Evolutionary conservation across 2,797 vertebrate species (phyloP), one percentile per base, ranked within the genome.

Genomic region (Chelonia mydas): DNA sequence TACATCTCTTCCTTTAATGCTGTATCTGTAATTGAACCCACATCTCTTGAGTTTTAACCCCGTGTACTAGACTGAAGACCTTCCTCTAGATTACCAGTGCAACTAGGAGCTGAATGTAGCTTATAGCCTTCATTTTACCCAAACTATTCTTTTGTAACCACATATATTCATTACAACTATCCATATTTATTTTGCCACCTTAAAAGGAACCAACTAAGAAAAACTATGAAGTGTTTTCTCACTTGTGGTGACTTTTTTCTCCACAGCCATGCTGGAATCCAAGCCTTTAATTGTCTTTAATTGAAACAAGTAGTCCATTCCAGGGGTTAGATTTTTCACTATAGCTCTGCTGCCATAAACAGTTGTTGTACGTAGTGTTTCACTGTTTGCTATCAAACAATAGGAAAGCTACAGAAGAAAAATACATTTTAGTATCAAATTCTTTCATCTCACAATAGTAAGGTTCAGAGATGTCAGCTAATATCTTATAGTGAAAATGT

Each of bases 211-310:
- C 61, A 77, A 77, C 83, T 47, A 89, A 84, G 19, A 68, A 21
- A 95, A 80, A 17, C 61, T 45, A 87, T 61, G 59, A 88, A 2
- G 10, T 79, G 82, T 86, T 90, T 95, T 17, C 99, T 99, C 99
- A 99, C 99, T 98, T 98, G 98, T 99, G 86, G 95, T 98, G 89
- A 98, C 98, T 92, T 97, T 97, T 98, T 95, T 98, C 96, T 97
- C 93, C 97, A 98, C 90, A 47, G 95, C 92, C 83, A 95, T 59
- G 91, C 99, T 99, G 54, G 83, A 94, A 97, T 99, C 98, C 93
- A 97, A 96, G 86, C 98, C 98, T 98, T 98, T 98, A 90, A 99
- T 72, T 88, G 98, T 99, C 95, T 98, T 98, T 96, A 99, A 90
- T 84, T 98, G 98, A 97, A 99, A 98, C 45, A 97, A 21, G 25